Percentiles rank a stretch among this genome's conserved stretches.
Evolutionary conservation across 2,797 vertebrate genomes (phyloP).

Genomic region (Myoxocephalus aenaeus): DNA sequence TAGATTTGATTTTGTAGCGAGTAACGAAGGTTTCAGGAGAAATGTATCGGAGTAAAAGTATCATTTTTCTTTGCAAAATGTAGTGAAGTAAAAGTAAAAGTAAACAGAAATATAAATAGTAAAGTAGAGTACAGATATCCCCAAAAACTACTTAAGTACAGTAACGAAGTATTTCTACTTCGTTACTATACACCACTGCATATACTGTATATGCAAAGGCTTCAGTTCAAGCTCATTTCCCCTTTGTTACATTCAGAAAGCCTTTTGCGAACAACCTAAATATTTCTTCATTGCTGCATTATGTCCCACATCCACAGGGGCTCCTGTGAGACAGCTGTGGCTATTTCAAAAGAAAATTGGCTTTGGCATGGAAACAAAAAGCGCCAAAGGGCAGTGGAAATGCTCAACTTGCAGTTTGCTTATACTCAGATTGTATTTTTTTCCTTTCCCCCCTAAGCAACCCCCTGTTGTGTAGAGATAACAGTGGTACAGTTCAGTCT

Average conservation of each 20-base stretch:
- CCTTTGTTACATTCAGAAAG: not conserved
- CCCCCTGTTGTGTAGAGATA: constrained; percentile 48
- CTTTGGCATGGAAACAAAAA: constrained; percentile 58
- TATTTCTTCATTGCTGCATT: constrained; percentile 29
- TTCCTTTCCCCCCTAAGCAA: not conserved
- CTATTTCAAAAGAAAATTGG: constrained; percentile 29
- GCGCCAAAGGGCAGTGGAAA: constrained; percentile 54
- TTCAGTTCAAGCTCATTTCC: not conserved
- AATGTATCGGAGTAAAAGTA: too few relatives aligned
- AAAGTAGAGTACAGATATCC: too few relatives aligned
- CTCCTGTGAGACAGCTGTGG: constrained; percentile 32
- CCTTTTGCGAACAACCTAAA: constrained; percentile 23
- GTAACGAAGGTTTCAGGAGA: too few relatives aligned
- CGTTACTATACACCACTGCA: too few relatives aligned
- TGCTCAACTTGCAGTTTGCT: constrained; percentile 53
- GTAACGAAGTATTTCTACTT: too few relatives aligned
- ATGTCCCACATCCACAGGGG: constrained; percentile 33
- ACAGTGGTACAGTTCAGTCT: constrained; percentile 41
- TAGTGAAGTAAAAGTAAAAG: too few relatives aligned
- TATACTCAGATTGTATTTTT: constrained; percentile 28
- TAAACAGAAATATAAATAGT: too few relatives aligned
- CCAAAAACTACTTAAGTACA: too few relatives aligned
- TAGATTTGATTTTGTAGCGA: too few relatives aligned
- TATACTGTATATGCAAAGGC: not conserved
- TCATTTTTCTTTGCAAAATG: too few relatives aligned